A percentile compares a stretch with the other conserved stretches of the same genome.
phyloP scores from a whole-genome alignment of 2,113 vertebrate genomes.

The Ammodytes marinus region DNA sequence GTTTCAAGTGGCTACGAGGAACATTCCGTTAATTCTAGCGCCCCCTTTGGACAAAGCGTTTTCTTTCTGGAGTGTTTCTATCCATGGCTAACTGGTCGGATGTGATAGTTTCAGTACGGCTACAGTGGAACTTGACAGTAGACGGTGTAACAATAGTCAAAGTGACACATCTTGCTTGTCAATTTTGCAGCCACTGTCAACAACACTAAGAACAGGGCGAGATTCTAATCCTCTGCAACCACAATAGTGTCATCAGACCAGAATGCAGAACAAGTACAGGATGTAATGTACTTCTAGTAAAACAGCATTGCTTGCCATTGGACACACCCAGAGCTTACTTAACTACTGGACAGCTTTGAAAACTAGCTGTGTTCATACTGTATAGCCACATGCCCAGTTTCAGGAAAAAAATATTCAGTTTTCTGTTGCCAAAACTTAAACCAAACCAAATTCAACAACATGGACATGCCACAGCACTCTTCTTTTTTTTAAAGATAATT shows the following conservation, averaged over 20 bases:
- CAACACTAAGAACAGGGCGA: background rate
- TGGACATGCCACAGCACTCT: no score
- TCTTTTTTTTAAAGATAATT: no score
- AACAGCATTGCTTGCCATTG: background rate
- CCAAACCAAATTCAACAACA: no score
- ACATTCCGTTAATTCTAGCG: no score
- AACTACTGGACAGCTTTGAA: background rate
- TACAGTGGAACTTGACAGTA: background rate
- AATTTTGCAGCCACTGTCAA: background rate
- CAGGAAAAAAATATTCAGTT: background rate
- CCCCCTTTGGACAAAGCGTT: no score
- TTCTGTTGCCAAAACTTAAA: background rate
- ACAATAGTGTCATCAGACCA: slow-evolving; percentile 11
- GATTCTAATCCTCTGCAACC: slow-evolving; percentile 11
- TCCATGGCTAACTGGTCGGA: background rate
- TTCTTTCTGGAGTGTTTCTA: no score
- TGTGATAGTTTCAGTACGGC: background rate
- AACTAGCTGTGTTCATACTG: background rate
- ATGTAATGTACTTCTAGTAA: background rate
- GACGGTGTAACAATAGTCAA: background rate
- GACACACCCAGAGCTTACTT: background rate
- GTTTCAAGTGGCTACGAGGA: background rate
- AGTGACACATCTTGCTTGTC: background rate
- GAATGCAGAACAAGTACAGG: slow-evolving; percentile 20
- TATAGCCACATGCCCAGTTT: background rate